Evolutionary conservation across 2,113 vertebrate species (phyloP).

Genomic region (Tretioscincus oriximinensis): DNA sequence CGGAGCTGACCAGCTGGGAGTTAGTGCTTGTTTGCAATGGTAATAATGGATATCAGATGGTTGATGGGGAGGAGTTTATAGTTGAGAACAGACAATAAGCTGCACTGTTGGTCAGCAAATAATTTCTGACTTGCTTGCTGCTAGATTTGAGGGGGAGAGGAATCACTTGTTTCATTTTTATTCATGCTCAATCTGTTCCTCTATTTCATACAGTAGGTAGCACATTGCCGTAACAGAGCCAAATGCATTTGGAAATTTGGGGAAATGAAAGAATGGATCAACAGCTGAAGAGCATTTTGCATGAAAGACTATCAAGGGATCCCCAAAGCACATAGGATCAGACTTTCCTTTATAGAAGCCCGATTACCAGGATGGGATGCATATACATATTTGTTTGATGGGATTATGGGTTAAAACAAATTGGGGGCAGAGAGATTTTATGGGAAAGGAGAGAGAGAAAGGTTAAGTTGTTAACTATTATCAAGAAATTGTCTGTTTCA

Average conservation of each 20-base stretch:
- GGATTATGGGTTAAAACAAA: slow-evolving; percentile 13
- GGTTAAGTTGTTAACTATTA: background rate
- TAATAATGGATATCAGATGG: slow-evolving; percentile 74
- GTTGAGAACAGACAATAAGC: slow-evolving; percentile 73
- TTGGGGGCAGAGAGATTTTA: background rate
- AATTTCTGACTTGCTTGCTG: slow-evolving; percentile 61
- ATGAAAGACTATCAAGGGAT: background rate
- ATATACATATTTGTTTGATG: background rate
- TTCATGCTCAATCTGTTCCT: slow-evolving; percentile 36
- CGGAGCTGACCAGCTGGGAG: slow-evolving; percentile 73
- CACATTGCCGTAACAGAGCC: slow-evolving; percentile 13
- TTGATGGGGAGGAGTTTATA: slow-evolving; percentile 71
- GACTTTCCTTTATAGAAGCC: background rate
- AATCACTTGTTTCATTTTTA: slow-evolving; percentile 30
- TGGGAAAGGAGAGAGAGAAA: background rate
- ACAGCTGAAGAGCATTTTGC: background rate
- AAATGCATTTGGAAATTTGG: slow-evolving; percentile 3
- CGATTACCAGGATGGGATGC: background rate
- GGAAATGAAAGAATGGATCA: background rate
- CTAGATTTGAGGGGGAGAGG: background rate
- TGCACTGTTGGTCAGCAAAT: slow-evolving; percentile 71
- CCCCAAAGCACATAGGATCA: background rate
- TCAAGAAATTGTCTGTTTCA: background rate
- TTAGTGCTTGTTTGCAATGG: slow-evolving; percentile 72
- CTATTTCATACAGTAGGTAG: slow-evolving; percentile 17